phyloP scores from a whole-genome alignment of 2,797 vertebrate species.

The Amniataba percoides region DNA sequence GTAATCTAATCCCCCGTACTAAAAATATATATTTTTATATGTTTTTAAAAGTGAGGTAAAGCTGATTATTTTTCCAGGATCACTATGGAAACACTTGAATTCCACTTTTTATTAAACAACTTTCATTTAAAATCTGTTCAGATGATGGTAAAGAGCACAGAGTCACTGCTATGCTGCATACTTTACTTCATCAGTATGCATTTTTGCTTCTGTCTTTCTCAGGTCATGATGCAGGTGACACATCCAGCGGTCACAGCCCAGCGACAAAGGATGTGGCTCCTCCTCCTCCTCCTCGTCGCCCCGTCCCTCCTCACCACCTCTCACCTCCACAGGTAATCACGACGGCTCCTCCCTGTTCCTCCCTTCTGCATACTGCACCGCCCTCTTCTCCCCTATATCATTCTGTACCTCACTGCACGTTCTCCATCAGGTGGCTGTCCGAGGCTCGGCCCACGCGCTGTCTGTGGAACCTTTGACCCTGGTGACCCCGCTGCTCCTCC shows the following conservation, averaged over 20 bases:
- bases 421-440: slow-evolving; percentile 58
- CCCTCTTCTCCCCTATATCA: not conserved
- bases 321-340: slow-evolving; percentile 67
- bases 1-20: no score
- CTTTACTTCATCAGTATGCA: not conserved
- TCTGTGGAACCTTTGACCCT: slow-evolving; percentile 51
- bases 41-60: no score
- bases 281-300: slow-evolving; percentile 33
- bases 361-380: not conserved
- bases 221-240: slow-evolving; percentile 57
- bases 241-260: slow-evolving; percentile 65
- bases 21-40: no score
- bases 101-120: not conserved
- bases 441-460: slow-evolving; percentile 32
- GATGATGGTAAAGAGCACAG: not conserved
- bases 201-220: slow-evolving; percentile 25
- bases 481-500: slow-evolving; percentile 56
- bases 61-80: not conserved
- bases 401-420: not conserved
- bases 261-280: slow-evolving; percentile 43
- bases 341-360: not conserved
- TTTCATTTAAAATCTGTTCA: not conserved
- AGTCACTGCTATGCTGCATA: not conserved
- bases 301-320: slow-evolving; percentile 54
- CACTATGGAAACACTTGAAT: not conserved